Evolutionary conservation across 2,888 invertebrate genomes (phyloP), one percentile per base, ranked within the genome.

Genomic region (Drosophila histrio): DNA sequence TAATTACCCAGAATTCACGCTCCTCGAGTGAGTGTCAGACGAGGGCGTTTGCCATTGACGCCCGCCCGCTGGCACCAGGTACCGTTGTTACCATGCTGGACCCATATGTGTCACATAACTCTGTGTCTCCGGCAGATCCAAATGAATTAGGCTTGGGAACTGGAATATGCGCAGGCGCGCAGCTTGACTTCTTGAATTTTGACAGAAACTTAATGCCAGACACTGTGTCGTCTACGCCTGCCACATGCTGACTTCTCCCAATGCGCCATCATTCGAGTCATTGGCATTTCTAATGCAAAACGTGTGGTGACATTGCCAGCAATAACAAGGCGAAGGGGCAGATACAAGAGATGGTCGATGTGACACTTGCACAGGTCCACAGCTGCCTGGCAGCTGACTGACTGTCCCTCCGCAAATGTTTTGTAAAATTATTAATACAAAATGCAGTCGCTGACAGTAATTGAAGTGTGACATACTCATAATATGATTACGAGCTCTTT

Each of bases 1-100:
- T 82, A 82, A 82, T 82, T 82, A 88, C 76, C 82, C 63, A 53
- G 88, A 82, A 82, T 88, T 82, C 82, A 85, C 82, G 88, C 82
- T n/a, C 9, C 28, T 19, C 43, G 15, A 13, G 21, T 28, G 47
- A 56, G 52, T 72, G 67, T 74, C 41, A 44, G 32, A 46, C 62
- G 47, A 56, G 70, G 75, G 75, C 61, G 78, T 73, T 74, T 65
- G 75, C 56, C 50, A 46, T 30, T 56, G 54, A 73, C 64, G 75
- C 69, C 72, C 75, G 70, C 76, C 76, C 62, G 76, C 70, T 78
- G 74, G 22, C 24, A 44, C 53, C 57, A 61, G 64, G 56, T 54
- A 60, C 43, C 41, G 32, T 41, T 13, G 2, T 13, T 4, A 26
- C 44, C 52, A 57, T 53, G 36, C 36, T 36, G 7, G 50, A 57